Evolutionary conservation across 53 echinoderm and acorn worm genomes (phyloP).

Genomic region (Astropecten irregularis): DNA sequence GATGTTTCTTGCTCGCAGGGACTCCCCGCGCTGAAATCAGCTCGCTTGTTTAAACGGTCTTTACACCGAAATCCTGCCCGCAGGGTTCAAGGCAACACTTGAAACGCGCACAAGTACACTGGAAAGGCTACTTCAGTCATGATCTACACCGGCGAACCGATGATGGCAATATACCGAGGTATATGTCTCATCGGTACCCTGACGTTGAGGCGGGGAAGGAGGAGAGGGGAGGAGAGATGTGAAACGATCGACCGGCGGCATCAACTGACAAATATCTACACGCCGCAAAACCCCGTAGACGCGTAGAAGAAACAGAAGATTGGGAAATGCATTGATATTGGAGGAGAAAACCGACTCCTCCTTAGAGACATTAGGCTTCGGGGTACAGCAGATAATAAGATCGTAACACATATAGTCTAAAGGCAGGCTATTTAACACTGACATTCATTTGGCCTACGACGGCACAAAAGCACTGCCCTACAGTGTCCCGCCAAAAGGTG

Average conservation of each 20-base stretch:
- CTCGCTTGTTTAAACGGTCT: slow-evolving; percentile 52
- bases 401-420: slow-evolving; percentile 4
- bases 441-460: too few species aligned
- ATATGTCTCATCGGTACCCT: slow-evolving; percentile 46
- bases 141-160: slow-evolving; percentile 7
- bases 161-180: slow-evolving; percentile 42
- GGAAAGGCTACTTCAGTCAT: slow-evolving; percentile 49
- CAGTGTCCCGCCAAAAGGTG: slow-evolving; percentile 15
- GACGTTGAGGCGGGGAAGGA: too few species aligned
- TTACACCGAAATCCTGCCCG: slow-evolving; percentile 52
- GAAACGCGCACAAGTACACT: slow-evolving; percentile 44
- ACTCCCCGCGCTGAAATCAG: slow-evolving; percentile 29
- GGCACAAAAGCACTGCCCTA: neutral
- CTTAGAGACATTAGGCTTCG: slow-evolving; percentile 27
- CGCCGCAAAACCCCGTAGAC: slow-evolving; percentile 10
- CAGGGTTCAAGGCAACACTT: slow-evolving; percentile 46
- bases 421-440: slow-evolving; percentile 32
- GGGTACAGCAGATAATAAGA: slow-evolving; percentile 40
- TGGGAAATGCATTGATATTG: slow-evolving; percentile 52
- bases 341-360: slow-evolving; percentile 53
- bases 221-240: too few species aligned
- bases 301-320: slow-evolving; percentile 20
- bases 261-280: slow-evolving; percentile 52
- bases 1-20: neutral
- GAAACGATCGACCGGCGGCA: slow-evolving; percentile 50